Conservation (phyloP, 2,888 invertebrate species). For the Amblyjoppa fuscipennis region DNA sequence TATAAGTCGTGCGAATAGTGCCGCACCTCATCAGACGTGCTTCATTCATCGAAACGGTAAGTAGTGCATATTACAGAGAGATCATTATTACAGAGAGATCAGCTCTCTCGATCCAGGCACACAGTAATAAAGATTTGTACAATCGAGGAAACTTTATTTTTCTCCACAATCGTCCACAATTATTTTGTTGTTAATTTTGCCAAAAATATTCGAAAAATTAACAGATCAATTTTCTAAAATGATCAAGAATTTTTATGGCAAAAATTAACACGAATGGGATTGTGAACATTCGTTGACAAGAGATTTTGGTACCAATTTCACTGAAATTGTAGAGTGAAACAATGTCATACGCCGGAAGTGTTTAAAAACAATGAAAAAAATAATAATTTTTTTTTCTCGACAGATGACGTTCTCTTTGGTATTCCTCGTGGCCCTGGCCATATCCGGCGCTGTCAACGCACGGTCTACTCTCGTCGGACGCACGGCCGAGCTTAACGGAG, state of each 20-base stretch:
- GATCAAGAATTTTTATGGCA: no score
- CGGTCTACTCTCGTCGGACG: slow-evolving; percentile 54
- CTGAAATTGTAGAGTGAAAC: neutral
- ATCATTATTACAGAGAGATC: neutral
- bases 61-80: slow-evolving; percentile 13
- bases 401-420: slow-evolving; percentile 71
- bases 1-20: slow-evolving; percentile 43
- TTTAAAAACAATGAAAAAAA: neutral
- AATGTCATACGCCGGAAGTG: neutral
- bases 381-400: slow-evolving; percentile 1
- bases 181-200: neutral
- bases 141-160: no score
- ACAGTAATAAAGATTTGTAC: no score
- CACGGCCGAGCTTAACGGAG: slow-evolving; percentile 52
- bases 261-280: no score
- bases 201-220: no score
- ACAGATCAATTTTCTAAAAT: no score
- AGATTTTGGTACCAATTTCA: neutral
- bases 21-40: slow-evolving; percentile 23
- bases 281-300: no score
- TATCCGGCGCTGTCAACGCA: slow-evolving; percentile 59
- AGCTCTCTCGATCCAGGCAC: no score
- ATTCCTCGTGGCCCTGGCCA: slow-evolving; percentile 68
- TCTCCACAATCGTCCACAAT: no score
- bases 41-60: slow-evolving; percentile 45